A percentile compares a stretch with the other conserved stretches of the same genome.
phyloP scores from a whole-genome alignment of 2,797 vertebrate genomes.

The Coregonus suidteri region DNA sequence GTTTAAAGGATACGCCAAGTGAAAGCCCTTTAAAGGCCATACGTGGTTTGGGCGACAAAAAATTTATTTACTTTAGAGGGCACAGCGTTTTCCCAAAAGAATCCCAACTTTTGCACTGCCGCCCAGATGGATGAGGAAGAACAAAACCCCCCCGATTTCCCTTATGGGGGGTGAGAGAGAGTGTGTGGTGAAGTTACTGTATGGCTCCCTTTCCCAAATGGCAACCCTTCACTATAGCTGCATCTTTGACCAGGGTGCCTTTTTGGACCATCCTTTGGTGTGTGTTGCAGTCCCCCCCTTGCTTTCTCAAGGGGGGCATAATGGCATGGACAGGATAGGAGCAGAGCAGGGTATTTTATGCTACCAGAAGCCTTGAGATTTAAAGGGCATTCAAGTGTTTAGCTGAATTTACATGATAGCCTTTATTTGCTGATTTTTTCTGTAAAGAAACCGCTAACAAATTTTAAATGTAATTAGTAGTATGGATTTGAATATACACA shows the following conservation, averaged over 20 bases:
- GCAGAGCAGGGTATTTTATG: too few relatives aligned
- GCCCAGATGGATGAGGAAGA: slow-evolving; percentile 63
- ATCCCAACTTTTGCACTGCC: slow-evolving; percentile 59
- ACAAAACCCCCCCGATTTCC: slow-evolving; percentile 48
- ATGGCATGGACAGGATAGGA: background rate
- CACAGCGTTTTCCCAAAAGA: slow-evolving; percentile 65
- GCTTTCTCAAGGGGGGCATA: background rate
- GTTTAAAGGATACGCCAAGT: slow-evolving; percentile 49
- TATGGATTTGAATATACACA: too few relatives aligned
- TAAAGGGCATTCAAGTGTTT: too few relatives aligned
- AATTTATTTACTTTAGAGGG: slow-evolving; percentile 59
- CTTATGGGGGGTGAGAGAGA: slow-evolving; percentile 48
- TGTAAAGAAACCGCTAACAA: too few relatives aligned
- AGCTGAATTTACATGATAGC: too few relatives aligned
- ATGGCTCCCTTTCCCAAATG: too few relatives aligned
- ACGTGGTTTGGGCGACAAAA: slow-evolving; percentile 46
- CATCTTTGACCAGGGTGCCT: too few relatives aligned
- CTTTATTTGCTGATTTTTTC: too few relatives aligned
- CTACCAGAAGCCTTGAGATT: too few relatives aligned
- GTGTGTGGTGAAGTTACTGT: slow-evolving; percentile 40
- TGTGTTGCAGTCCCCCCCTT: slow-evolving; percentile 41
- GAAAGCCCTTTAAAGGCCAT: slow-evolving; percentile 49
- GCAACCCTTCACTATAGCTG: too few relatives aligned
- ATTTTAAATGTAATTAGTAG: too few relatives aligned
- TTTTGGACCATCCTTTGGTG: too few relatives aligned